A percentile compares a stretch with the other conserved stretches of the same genome.
Evolutionary conservation across 1,140 invertebrate species (phyloP).

Genomic region (Zaprionus capensis): DNA sequence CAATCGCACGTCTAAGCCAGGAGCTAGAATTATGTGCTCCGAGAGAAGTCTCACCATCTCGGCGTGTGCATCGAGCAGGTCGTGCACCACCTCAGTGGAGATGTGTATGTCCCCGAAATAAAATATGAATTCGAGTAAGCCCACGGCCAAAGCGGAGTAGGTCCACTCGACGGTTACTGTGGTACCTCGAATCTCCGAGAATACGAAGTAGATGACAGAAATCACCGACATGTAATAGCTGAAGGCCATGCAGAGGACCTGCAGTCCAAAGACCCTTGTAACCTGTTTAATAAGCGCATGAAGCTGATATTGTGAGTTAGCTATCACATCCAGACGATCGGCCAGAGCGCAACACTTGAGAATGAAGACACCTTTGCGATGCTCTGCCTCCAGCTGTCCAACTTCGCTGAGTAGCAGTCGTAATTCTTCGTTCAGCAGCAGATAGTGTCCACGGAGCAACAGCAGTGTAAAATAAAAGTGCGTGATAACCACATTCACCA

Average conservation of each 20-base stretch:
- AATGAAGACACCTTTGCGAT: conserved; percentile 30
- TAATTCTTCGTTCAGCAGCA: conserved; percentile 41
- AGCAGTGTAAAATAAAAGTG: conserved; percentile 51
- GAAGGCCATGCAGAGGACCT: conserved; percentile 3
- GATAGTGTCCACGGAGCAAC: conserved; percentile 41
- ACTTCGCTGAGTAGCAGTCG: conserved; percentile 22
- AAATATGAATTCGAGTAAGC: background rate
- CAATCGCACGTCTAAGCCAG: conserved; percentile 42
- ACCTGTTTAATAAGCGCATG: conserved; percentile 19
- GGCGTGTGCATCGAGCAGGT: conserved; percentile 23
- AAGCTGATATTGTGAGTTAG: conserved; percentile 25
- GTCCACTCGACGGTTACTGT: background rate
- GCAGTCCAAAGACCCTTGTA: conserved; percentile 29
- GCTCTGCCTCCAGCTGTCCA: background rate
- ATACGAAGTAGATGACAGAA: conserved; percentile 13
- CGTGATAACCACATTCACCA: conserved; percentile 41
- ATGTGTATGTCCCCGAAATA: conserved; percentile 38
- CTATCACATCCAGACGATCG: conserved; percentile 53
- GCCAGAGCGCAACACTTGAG: conserved; percentile 53
- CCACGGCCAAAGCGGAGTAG: background rate
- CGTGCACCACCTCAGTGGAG: background rate
- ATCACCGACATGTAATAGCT: conserved; percentile 13
- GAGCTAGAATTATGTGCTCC: conserved; percentile 8
- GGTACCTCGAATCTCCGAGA: background rate
- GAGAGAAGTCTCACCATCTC: conserved; percentile 36